phyloP scores from a whole-genome alignment of 2,888 invertebrate genomes.

The Chelonus formosanus region DNA sequence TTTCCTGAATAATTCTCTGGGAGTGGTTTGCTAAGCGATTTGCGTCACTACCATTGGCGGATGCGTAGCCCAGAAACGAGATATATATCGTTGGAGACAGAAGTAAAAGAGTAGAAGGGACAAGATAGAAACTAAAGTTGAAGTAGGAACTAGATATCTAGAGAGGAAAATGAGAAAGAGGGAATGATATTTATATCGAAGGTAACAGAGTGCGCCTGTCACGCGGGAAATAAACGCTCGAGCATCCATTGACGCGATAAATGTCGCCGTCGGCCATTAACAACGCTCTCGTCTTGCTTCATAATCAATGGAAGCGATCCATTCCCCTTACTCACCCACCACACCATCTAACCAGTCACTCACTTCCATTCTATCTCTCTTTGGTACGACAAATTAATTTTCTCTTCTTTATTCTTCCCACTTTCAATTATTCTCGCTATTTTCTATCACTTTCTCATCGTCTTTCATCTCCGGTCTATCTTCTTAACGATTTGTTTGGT shows the following conservation, averaged over 20 bases:
- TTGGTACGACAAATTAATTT: slow-evolving; percentile 53
- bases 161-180: slow-evolving; percentile 16
- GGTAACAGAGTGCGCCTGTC: slow-evolving; percentile 49
- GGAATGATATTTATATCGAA: slow-evolving; percentile 53
- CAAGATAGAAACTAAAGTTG: slow-evolving; percentile 6
- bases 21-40: slow-evolving; percentile 44
- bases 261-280: slow-evolving; percentile 58
- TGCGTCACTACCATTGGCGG: slow-evolving; percentile 15
- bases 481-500: slow-evolving; percentile 20
- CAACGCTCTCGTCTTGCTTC: slow-evolving; percentile 50
- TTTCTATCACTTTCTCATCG: slow-evolving; percentile 18
- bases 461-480: slow-evolving; percentile 4
- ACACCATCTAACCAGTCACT: neutral
- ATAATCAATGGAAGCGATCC: slow-evolving; percentile 59
- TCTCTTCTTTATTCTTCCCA: slow-evolving; percentile 45
- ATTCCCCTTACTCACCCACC: slow-evolving; percentile 34
- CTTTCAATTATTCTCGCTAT: slow-evolving; percentile 33
- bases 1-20: slow-evolving; percentile 43
- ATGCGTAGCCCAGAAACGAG: neutral
- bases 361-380: slow-evolving; percentile 35
- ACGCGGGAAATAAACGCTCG: slow-evolving; percentile 50
- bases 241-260: slow-evolving; percentile 58
- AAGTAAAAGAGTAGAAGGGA: neutral
- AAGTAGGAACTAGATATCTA: slow-evolving; percentile 30
- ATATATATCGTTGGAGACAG: slow-evolving; percentile 10